Percentiles rank a stretch among this genome's conserved stretches.
phyloP scores from a whole-genome alignment of 2,797 vertebrate species.

The Chelmon rostratus region DNA sequence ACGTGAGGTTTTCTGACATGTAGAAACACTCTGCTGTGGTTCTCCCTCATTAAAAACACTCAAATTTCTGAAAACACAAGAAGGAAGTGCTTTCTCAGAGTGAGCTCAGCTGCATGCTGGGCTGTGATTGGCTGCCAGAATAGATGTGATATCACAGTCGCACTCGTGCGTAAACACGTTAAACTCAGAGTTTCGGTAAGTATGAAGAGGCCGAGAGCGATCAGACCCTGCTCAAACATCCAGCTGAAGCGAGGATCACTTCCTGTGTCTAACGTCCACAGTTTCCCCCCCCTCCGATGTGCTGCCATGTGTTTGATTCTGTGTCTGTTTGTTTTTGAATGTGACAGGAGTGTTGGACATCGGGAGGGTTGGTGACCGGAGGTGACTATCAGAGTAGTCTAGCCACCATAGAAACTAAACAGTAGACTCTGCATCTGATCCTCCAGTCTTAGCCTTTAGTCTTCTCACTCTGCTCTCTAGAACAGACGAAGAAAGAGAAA shows the following conservation, averaged over 20 bases:
- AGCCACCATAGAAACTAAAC: slow-evolving; percentile 88
- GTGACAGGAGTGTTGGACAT: slow-evolving; percentile 88
- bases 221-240: no score
- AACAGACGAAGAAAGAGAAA: slow-evolving; percentile 40
- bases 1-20: background rate
- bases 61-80: no score
- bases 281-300: slow-evolving; percentile 72
- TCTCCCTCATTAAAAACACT: no score
- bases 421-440: slow-evolving; percentile 87
- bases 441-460: slow-evolving; percentile 87
- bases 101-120: no score
- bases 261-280: slow-evolving; percentile 80
- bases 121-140: background rate
- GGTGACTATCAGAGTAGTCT: slow-evolving; percentile 91
- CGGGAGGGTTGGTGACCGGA: slow-evolving; percentile 88
- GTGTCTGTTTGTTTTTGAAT: slow-evolving; percentile 81
- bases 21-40: background rate
- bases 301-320: slow-evolving; percentile 82
- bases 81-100: no score
- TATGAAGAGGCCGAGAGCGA: no score
- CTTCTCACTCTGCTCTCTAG: slow-evolving; percentile 86
- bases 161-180: background rate
- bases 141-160: slow-evolving; percentile 6
- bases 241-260: no score
- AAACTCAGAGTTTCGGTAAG: slow-evolving; percentile 35